phyloP scores from a whole-genome alignment of 2,113 vertebrate genomes.

The Ictidomys tridecemlineatus region DNA sequence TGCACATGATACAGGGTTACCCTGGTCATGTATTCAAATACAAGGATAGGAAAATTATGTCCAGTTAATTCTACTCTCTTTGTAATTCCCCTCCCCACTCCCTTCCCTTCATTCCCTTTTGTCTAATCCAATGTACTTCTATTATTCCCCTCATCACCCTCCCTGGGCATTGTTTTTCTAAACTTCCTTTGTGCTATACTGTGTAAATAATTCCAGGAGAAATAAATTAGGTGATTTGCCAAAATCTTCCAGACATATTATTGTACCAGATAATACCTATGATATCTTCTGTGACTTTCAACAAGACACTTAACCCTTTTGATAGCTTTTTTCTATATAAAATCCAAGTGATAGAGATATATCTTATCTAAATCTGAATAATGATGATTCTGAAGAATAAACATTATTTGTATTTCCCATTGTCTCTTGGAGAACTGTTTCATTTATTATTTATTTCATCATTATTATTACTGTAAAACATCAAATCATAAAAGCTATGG shows the following conservation, averaged over 20 bases:
- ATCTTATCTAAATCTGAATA: neutral
- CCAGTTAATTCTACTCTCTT: no score
- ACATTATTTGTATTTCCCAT: conserved; percentile 1
- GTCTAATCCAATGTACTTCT: no score
- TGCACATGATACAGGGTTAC: no score
- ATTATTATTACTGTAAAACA: neutral
- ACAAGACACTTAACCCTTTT: conserved; percentile 13
- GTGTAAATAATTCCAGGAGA: conserved; percentile 15
- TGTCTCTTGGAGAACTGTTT: neutral
- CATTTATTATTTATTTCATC: neutral
- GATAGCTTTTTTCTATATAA: neutral
- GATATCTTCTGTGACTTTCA: conserved; percentile 25
- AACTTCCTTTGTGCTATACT: neutral
- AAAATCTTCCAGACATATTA: neutral
- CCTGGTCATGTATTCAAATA: no score
- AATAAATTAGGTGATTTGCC: conserved; percentile 21
- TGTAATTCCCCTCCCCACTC: no score
- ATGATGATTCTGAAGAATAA: neutral
- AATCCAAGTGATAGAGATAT: neutral
- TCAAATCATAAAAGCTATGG: neutral
- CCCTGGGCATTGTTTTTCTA: conserved; percentile 33
- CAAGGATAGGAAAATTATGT: no score
- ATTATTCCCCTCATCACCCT: no score
- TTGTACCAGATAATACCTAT: conserved; percentile 5
- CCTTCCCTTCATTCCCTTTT: no score